phyloP scores from a whole-genome alignment of 1,140 invertebrate genomes.

The Caenorhabditis inopinata region DNA sequence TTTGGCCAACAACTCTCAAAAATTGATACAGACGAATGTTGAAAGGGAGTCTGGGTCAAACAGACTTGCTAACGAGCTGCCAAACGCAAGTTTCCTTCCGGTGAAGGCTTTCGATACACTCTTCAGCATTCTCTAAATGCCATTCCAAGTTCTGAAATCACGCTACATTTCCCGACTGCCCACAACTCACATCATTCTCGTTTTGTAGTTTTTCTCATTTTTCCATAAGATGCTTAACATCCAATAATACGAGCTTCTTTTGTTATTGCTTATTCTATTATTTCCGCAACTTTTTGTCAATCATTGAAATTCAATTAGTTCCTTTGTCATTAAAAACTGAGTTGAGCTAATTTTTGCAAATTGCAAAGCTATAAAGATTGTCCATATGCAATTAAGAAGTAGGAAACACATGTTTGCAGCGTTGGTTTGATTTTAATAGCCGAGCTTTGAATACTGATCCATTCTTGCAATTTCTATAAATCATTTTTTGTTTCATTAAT shows the following conservation, averaged over 20 bases:
- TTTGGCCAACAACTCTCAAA: background rate
- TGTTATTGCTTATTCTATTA: background rate
- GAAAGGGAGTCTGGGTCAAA: constrained; percentile 18
- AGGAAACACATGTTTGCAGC: background rate
- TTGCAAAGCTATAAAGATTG: no score
- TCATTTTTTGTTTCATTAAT: background rate
- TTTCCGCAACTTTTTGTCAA: background rate
- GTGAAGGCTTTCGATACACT: background rate
- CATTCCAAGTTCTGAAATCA: constrained; percentile 32
- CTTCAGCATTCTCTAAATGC: constrained; percentile 14
- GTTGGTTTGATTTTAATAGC: background rate
- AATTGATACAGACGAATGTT: background rate
- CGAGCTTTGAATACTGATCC: background rate
- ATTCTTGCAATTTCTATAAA: background rate
- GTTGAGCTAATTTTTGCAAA: background rate
- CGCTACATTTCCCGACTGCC: constrained; percentile 27
- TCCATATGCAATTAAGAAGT: no score
- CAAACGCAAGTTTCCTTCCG: constrained; percentile 33
- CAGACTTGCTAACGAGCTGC: constrained; percentile 29
- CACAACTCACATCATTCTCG: background rate
- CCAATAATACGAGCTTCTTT: background rate
- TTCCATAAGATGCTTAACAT: no score
- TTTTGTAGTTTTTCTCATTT: background rate
- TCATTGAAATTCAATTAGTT: background rate
- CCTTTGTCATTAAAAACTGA: background rate